phyloP scores from a whole-genome alignment of 2,113 vertebrate genomes.

The Holacanthus passer region DNA sequence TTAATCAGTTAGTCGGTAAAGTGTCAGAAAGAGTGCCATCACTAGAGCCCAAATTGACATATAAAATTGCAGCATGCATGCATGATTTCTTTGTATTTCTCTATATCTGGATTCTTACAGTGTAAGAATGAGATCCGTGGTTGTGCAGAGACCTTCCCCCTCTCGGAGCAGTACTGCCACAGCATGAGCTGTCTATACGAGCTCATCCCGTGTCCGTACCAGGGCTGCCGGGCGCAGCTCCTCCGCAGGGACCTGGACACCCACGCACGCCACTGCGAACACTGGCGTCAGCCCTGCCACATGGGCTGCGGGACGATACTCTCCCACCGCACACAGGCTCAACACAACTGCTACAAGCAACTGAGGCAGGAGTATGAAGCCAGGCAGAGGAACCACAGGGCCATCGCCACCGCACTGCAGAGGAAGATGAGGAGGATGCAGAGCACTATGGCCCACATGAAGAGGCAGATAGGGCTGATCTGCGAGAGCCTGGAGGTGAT shows the following conservation, averaged over 20 bases:
- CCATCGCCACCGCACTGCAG: slow-evolving; percentile 74
- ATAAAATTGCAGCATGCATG: no score
- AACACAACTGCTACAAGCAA: slow-evolving; percentile 87
- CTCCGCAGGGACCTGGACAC: slow-evolving; percentile 82
- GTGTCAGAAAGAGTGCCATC: no score
- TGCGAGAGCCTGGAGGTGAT: slow-evolving; percentile 83
- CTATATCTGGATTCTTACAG: slow-evolving; percentile 64
- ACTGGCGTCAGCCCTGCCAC: slow-evolving; percentile 79
- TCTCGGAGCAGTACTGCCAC: slow-evolving; percentile 85
- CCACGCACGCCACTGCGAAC: slow-evolving; percentile 83
- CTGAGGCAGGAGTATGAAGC: slow-evolving; percentile 81
- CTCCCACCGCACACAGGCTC: slow-evolving; percentile 71
- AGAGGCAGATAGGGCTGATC: slow-evolving; percentile 82
- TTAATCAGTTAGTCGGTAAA: no score
- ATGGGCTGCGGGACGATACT: slow-evolving; percentile 86
- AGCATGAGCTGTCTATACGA: slow-evolving; percentile 84
- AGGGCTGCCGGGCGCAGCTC: slow-evolving; percentile 83
- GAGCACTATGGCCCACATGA: slow-evolving; percentile 83
- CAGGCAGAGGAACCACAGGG: slow-evolving; percentile 76
- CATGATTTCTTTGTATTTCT: background rate
- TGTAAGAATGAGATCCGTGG: slow-evolving; percentile 87
- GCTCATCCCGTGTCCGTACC: slow-evolving; percentile 83
- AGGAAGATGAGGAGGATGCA: slow-evolving; percentile 84
- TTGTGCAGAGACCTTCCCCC: slow-evolving; percentile 83
- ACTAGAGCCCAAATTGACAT: no score